Evolutionary conservation across 2,113 vertebrate genomes (phyloP), one percentile per base, ranked within the genome.

Genomic region (Xiphophorus hellerii): DNA sequence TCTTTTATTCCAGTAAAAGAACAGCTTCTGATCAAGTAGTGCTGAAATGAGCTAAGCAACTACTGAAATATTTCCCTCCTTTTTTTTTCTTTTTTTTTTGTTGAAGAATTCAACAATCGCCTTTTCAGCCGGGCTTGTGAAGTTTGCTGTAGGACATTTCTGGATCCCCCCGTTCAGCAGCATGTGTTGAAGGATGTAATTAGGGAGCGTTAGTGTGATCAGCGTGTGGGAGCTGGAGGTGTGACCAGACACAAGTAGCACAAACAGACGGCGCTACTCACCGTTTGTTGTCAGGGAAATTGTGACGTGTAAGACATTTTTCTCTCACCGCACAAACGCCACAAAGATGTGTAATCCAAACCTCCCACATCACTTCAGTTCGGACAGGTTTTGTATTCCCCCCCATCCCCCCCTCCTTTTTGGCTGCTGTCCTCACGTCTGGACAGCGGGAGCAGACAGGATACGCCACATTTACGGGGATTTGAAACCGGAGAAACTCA

Each of bases 41-140:
- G 39, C 39, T 44, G 12, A 44, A 17, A 44, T 13, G 42, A 15
- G 12, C 42, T 14, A 44, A 44, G 15, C 3, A 44, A 4, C 14
- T 12, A 14, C 14, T 44, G 42, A 13, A 17, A 44, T 44, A 44
- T 14, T 44, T 14, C 42, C 11, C 42, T 44, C 42, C 42, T 14
- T 22, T 33, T 63, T 63, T 33, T 6, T 33, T 31, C 0, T 33
- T 33, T 33, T 64, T 28, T 28, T 28, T 28, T 28, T 28, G n/a
- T 64, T 1, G 5, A 25, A 13, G 25, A 54, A 54, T 70, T 63
- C 72, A 29, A 68, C 71, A 73, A 70, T 28, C 28, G 28, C 28
- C 28, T 28, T 90, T 81, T 88, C 17, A 6, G 66, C 65, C 71
- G 31, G 6, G 11, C 31, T 28, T 78, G 86, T 72, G 78, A 92